Conservation (phyloP, 2,113 vertebrate species). For the Plectropomus leopardus region DNA sequence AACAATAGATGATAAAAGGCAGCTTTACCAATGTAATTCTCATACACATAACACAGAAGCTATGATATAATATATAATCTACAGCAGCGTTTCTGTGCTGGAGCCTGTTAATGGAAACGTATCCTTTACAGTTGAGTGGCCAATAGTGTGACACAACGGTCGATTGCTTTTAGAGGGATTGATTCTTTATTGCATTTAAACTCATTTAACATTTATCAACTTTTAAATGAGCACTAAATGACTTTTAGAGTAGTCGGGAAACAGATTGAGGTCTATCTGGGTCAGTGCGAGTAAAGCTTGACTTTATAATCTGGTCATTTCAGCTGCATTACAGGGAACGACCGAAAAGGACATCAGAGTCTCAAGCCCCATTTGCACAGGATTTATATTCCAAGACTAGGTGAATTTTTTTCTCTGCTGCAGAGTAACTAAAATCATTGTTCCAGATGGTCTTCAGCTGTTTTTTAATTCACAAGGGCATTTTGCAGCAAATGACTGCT, state of each 20-base stretch:
- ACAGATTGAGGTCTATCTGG: background rate
- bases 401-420: background rate
- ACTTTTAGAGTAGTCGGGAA: slow-evolving; percentile 12
- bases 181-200: slow-evolving; percentile 44
- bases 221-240: slow-evolving; percentile 48
- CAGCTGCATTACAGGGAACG: slow-evolving; percentile 7
- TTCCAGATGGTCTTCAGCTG: too few species aligned
- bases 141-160: slow-evolving; percentile 29
- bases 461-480: too few species aligned
- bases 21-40: background rate
- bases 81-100: slow-evolving; percentile 7
- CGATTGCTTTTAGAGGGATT: slow-evolving; percentile 48
- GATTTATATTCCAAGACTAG: slow-evolving; percentile 21
- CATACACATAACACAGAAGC: background rate
- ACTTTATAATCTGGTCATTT: slow-evolving; percentile 23
- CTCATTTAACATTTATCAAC: slow-evolving; percentile 44
- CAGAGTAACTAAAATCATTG: background rate
- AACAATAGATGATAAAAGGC: background rate
- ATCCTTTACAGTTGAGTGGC: slow-evolving; percentile 29
- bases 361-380: slow-evolving; percentile 5
- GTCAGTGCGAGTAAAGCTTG: background rate
- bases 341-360: background rate
- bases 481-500: too few species aligned
- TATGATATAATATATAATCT: background rate
- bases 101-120: slow-evolving; percentile 35